Conservation (phyloP, 2,113 vertebrate genomes). For the Pelecanus crispus region DNA sequence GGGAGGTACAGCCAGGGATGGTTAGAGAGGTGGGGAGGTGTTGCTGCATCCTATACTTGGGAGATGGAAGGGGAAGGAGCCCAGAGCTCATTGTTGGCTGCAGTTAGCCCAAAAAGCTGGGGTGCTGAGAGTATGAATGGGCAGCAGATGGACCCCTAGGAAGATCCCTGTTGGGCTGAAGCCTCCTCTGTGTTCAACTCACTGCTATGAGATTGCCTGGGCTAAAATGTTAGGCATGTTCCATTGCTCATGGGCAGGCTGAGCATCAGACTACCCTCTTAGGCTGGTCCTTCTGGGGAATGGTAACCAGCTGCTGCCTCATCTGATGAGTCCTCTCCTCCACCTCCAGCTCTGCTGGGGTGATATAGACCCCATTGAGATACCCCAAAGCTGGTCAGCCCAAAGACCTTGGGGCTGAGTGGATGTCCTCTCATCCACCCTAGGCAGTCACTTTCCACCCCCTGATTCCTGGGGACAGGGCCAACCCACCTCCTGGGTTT, state of each 20-base stretch:
- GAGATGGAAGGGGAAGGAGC: not conserved
- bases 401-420: not conserved
- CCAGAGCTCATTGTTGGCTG: not conserved
- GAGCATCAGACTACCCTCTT: not conserved
- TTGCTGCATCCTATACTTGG: not conserved
- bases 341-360: not conserved
- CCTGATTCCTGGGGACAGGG: too few relatives aligned
- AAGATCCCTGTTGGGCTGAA: not conserved
- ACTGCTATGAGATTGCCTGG: not conserved
- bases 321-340: not conserved
- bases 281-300: not conserved
- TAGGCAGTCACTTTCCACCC: not conserved
- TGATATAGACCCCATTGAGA: too few relatives aligned
- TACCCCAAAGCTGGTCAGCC: not conserved
- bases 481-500: not conserved
- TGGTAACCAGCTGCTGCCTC: not conserved
- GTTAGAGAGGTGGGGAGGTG: too few relatives aligned
- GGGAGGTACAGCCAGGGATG: not conserved
- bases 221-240: not conserved
- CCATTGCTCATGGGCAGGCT: not conserved
- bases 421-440: not conserved
- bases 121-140: accelerated
- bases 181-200: not conserved
- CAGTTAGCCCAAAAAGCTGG: not conserved
- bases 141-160: accelerated